Conservation (phyloP, 2,797 vertebrate species). For the Rachycentron canadum region DNA sequence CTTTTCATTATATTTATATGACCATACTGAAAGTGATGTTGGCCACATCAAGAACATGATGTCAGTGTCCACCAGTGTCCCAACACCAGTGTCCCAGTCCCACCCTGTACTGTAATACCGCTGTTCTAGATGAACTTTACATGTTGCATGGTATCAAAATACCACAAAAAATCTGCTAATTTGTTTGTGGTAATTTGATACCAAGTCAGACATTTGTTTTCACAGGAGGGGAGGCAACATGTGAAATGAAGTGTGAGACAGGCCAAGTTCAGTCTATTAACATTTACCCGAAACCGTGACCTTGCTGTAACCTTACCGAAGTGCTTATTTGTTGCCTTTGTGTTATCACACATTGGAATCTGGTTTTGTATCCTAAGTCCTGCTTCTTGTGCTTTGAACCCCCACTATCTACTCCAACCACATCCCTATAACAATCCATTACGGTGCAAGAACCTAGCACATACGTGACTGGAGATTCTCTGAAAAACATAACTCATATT, state of each 20-base stretch:
- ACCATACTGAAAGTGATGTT: neutral
- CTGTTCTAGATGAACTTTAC: too few species aligned
- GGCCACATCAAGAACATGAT: too few species aligned
- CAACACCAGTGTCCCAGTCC: neutral
- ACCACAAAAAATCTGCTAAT: neutral
- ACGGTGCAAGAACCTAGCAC: too few species aligned
- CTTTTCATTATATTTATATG: constrained; percentile 11
- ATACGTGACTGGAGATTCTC: neutral
- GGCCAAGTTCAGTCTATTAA: neutral
- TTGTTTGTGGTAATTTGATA: neutral
- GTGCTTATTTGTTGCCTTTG: too few species aligned
- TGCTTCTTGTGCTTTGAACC: neutral
- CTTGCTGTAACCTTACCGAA: neutral
- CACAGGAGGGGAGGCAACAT: too few species aligned
- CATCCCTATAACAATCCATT: neutral
- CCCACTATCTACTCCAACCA: neutral
- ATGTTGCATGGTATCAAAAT: too few species aligned
- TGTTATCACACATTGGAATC: neutral
- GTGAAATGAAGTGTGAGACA: neutral
- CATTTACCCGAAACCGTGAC: neutral
- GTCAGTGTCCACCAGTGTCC: neutral
- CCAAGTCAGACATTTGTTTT: neutral
- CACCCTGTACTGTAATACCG: too few species aligned
- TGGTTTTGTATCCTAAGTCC: neutral
- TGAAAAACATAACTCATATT: neutral